Evolutionary conservation across 2,113 vertebrate genomes (phyloP), one percentile per base, ranked within the genome.

Genomic region (Phaethornis superciliosus): DNA sequence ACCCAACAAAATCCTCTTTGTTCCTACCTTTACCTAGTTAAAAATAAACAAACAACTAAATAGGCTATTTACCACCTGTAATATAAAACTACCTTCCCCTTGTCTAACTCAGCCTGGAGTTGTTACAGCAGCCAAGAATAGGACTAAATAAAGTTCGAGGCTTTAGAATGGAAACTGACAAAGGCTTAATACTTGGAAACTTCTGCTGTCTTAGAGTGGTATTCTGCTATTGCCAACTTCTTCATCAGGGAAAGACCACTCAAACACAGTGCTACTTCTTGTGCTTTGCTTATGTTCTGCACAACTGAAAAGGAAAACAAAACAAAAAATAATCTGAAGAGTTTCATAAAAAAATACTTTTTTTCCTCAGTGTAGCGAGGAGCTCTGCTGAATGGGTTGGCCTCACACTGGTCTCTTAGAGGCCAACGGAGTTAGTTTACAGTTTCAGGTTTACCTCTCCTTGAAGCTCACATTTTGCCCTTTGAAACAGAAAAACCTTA

Each of bases 111-210:
- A 88, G 77, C 90, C 87, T 96, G 85, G 84, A 89, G 79, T 84
- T 89, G 80, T 83, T 96, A 96, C 85, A 89, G 81, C 77, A 96
- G 85, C 82, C 76, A 96, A 94, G 94, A 93, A 74, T 62, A 91
- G 88, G 85, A 74, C 78, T 96, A 40, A 40, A 89, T 94, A 89
- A 94, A 94, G 81, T 93, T 82, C 88, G 77, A 89, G 84, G 33
- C 19, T 70, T 22, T 76, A 33, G 52, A 94, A 80, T 77, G 68
- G 85, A 91, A 96, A 81, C 89, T 93, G 93, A 81, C 74, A 91
- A 87, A 86, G 15, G 51, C 81, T 72, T 64, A 68, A 90, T 70
- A 59, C 24, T 40, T 84, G 87, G 70, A 59, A 79, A 37, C 40
- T 90, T 69, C 86, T 54, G 33, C 4, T 0, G 0, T 7, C 40